Evolutionary conservation across 2,113 vertebrate species (phyloP), one percentile per base, ranked within the genome.

Genomic region (Mustelus asterias): DNA sequence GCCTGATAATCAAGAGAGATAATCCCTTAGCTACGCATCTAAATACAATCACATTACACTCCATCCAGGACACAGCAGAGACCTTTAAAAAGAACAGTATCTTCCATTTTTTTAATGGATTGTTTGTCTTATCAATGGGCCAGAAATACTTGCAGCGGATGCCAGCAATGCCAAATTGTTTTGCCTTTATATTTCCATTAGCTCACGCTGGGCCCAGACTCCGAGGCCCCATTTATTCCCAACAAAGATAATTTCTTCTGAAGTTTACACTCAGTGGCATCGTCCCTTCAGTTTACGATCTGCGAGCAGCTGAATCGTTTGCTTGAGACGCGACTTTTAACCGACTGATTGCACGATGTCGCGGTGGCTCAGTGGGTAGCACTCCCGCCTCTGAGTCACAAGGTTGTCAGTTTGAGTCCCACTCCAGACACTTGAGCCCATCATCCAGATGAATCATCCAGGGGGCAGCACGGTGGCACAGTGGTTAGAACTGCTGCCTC

Each of bases 131-230:
- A 92, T 63, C 60, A 65, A 33, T 33, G 22, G 22, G 26, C 54
- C 26, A 54, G 0, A 48, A 48, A 58, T 89, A 89, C 4, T 37
- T 83, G 78, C 41, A 83, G n/a, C 16, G 37, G 65, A 37, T n/a
- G 33, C 60, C 18, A 65, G 63, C 63, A 63, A 65, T 92, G 33
- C 89, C 58, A 33, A 65, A 18, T 33, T 92, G 89, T n/a, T 92
- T 72, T 63, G 18, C n/a, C 60, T 92, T 92, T 37, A 92, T 92
- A 65, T 92, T 92, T 92, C 89, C 60, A 65, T 92, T n/a, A 63
- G 63, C 29, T 92, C 63, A n/a, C 2, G 18, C 60, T 65, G 89
- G 33, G 18, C 58, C n/a, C 60, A 37, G 89, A 22, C n/a, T 92
- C 58, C 33, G 22, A 65, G 60, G 88, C 33, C 58, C 54, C 33